Conservation (phyloP, 2,888 invertebrate genomes). For the Embidobia sp. region DNA sequence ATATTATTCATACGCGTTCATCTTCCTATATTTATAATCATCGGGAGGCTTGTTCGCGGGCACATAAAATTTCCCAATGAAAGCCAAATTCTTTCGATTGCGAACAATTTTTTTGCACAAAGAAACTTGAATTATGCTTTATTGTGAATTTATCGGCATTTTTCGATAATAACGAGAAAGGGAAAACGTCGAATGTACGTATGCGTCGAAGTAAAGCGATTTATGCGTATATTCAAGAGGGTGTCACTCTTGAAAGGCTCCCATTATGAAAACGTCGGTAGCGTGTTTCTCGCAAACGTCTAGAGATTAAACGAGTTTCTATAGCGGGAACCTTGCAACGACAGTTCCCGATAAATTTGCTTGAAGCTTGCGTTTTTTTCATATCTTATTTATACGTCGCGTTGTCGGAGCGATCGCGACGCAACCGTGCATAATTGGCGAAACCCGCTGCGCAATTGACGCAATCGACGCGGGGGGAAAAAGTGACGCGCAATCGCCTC, state of each 20-base stretch:
- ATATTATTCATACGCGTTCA: slow-evolving; percentile 15
- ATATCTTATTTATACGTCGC: slow-evolving; percentile 31
- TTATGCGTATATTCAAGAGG: slow-evolving; percentile 63
- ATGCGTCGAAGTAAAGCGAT: slow-evolving; percentile 56
- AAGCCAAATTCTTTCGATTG: slow-evolving; percentile 39
- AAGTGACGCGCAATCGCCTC: slow-evolving; percentile 2
- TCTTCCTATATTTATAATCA: too few relatives aligned
- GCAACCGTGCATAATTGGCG: slow-evolving; percentile 32
- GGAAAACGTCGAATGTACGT: slow-evolving; percentile 52
- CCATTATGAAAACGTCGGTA: slow-evolving; percentile 64
- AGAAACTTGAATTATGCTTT: slow-evolving; percentile 47
- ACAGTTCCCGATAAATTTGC: slow-evolving; percentile 62
- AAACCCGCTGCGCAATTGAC: slow-evolving; percentile 16
- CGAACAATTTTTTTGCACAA: slow-evolving; percentile 38
- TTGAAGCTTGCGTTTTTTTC: slow-evolving; percentile 40
- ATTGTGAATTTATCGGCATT: slow-evolving; percentile 56
- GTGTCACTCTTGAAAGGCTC: slow-evolving; percentile 63
- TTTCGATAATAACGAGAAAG: slow-evolving; percentile 39
- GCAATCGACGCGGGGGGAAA: slow-evolving; percentile 5
- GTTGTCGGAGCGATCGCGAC: slow-evolving; percentile 17
- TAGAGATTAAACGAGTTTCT: slow-evolving; percentile 60
- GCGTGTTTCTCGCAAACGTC: slow-evolving; percentile 62
- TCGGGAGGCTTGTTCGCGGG: neutral
- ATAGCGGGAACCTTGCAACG: slow-evolving; percentile 48
- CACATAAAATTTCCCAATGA: slow-evolving; percentile 20